A percentile compares a stretch with the other conserved stretches of the same genome.
Conservation (phyloP, 1,140 invertebrate genomes). For the Drosophila tristis region DNA sequence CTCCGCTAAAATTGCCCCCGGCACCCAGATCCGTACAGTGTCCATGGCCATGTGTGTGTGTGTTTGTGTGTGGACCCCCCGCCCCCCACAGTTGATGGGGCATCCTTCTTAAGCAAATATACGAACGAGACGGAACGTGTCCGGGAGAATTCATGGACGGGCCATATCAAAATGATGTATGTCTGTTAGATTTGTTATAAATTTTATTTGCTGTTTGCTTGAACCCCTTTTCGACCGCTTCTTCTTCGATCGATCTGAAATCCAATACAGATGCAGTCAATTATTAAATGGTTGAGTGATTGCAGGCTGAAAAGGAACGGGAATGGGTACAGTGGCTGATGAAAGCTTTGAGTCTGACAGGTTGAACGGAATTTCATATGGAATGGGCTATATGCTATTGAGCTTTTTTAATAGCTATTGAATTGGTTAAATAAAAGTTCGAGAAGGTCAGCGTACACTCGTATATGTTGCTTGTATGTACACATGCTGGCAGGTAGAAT, state of each 20-base stretch:
- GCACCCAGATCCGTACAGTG: slow-evolving; percentile 9
- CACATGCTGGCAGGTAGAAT: too few species aligned
- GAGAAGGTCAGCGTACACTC: too few species aligned
- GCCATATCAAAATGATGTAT: slow-evolving; percentile 80
- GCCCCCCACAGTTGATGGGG: slow-evolving; percentile 7
- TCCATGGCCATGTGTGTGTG: slow-evolving; percentile 17
- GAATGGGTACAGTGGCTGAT: background rate
- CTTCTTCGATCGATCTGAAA: slow-evolving; percentile 16
- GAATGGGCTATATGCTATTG: too few species aligned
- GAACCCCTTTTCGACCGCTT: slow-evolving; percentile 4
- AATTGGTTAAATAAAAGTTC: too few species aligned
- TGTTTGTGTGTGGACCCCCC: background rate
- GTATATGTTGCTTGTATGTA: too few species aligned
- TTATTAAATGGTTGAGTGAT: slow-evolving; percentile 68
- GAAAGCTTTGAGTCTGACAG: too few species aligned
- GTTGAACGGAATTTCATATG: too few species aligned
- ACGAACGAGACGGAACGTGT: slow-evolving; percentile 56
- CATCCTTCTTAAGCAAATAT: slow-evolving; percentile 71
- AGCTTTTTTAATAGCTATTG: too few species aligned
- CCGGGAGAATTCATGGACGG: slow-evolving; percentile 24
- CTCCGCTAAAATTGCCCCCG: slow-evolving; percentile 24
- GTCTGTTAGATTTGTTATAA: slow-evolving; percentile 81
- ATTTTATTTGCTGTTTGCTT: slow-evolving; percentile 71
- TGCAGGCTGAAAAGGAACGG: slow-evolving; percentile 2
- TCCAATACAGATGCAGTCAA: slow-evolving; percentile 49